Evolutionary conservation across 2,888 invertebrate genomes (phyloP), one percentile per base, ranked within the genome.

Genomic region (Chromoteleia sp.): DNA sequence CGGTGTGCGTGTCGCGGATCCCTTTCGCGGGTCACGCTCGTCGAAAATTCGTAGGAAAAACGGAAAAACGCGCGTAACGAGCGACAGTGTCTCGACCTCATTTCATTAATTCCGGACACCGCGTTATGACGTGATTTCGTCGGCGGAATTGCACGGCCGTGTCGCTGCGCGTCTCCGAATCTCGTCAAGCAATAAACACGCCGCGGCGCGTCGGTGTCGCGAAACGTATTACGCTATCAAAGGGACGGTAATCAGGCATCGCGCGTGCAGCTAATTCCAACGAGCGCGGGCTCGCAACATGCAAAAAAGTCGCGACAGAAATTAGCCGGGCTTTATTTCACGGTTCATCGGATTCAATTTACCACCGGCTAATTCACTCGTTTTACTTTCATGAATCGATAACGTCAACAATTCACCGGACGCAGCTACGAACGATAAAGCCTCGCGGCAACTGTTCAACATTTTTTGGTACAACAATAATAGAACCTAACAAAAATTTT

Each of bases 351-450:
- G 29, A 54, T 61, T 56, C 39, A 68, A 54, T 78, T 71, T 43
- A 43, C 63, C 41, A 10, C 7, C 43, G 36, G 25, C 33, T 61
- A 71, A 70, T 77, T 63, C 54, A 25, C 30, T 48, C 71, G 39
- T 71, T 78, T 52, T 58, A 68, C 50, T 78, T 68, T 68, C 54
- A 45, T 43, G 45, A 68, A 76, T 58, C 52, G 43, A 76, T 59
- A 59, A 68, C 25, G 33, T 45, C 52, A 59, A 68, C 41, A 56
- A 17, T 52, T n/a, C 52, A 52, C 25, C 5, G 29, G 15, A 41
- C 21, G 17, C 25, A 3, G 33, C 7, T 8, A 6, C 8, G 33
- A 33, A 33, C 33, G 7, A 33, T 33, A 8, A 33, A 8, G 1
- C 7, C 33, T 8, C 33, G 33, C 1, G 5, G 8, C 56, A 5